Base-by-base conservation (phyloP, 2,888 invertebrate species). In the Disparrhopalites patrizii region DNA sequence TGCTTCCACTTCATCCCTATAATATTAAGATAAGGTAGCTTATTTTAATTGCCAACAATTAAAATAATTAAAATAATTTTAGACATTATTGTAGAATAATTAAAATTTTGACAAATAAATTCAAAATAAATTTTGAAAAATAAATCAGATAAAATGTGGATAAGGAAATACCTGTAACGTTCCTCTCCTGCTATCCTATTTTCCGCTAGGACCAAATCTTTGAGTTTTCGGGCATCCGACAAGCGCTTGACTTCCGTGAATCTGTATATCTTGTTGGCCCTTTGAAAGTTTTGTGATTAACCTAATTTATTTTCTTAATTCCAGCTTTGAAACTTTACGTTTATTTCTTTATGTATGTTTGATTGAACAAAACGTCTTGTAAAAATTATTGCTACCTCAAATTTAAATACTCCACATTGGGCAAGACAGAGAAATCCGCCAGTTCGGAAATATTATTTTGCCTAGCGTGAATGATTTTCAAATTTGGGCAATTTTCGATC, bases 331-430 rank as follows among this genome's bases (percentile, higher is more conserved):
- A n/a, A n/a, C n/a, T n/a, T n/a, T 51, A 51, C 15, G 10, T 4
- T 47, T n/a, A 47, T 13, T 47, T 47, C 8, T 47, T 15, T 15
- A 47, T 7, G 36, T 8, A 36, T 36, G 13, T 36, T 10, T n/a
- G n/a, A n/a, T n/a, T n/a, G n/a, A n/a, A n/a, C n/a, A n/a, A n/a
- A n/a, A n/a, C n/a, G n/a, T n/a, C n/a, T 36, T 36, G 8, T 10
- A 36, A 10, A 23, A 51, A 23, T 7, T 7, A 3, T 51, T 15
- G 15, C 2, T 40, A 56, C 54, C 67, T 47, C n/a, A 67, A 31
- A 33, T 67, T 67, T 18, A 67, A 20, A 38, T 62, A 67, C 23
- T 62, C 62, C 10, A 67, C 25, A 8, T 63, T 36, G 10, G 47
- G 36, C 27, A 62, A 51, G n/a, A 3, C 3, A 10, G 52, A 25